These are phyloP conservation scores for Lordiphosa stackelbergi DNA, from an alignment of 1,140 invertebrate species.

Conservation along the genomic window DNA sequence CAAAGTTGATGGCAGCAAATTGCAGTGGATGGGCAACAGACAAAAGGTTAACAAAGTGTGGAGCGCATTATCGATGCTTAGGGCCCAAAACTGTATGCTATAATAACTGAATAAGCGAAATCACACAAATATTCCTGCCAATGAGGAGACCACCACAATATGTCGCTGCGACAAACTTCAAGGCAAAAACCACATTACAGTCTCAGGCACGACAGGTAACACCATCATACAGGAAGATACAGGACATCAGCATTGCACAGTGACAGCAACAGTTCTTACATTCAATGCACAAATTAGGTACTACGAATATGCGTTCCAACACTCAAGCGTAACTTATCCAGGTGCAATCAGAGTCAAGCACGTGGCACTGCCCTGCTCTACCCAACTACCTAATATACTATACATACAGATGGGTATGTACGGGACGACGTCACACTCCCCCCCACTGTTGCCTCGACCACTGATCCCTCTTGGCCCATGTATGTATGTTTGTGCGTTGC, in stretches of 20 bases:
- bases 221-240: neutral
- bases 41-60: slow-evolving; percentile 45
- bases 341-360: slow-evolving; percentile 57
- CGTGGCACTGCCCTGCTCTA: slow-evolving; percentile 7
- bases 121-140: slow-evolving; percentile 12
- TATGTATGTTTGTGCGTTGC: slow-evolving; percentile 27
- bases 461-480: slow-evolving; percentile 23
- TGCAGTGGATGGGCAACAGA: slow-evolving; percentile 33
- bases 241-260: neutral
- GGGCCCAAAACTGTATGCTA: slow-evolving; percentile 34
- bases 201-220: neutral
- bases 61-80: slow-evolving; percentile 26
- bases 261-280: neutral
- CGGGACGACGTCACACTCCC: slow-evolving; percentile 10
- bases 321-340: slow-evolving; percentile 28
- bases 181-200: neutral
- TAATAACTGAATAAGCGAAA: neutral
- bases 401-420: neutral
- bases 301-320: slow-evolving; percentile 4
- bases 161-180: too few relatives aligned
- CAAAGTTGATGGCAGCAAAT: slow-evolving; percentile 46
- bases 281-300: slow-evolving; percentile 1
- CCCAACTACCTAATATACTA: too few relatives aligned
- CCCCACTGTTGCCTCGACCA: neutral
- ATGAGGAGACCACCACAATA: too few relatives aligned